phyloP scores from a whole-genome alignment of 2,888 invertebrate genomes.

The Leptinotarsa peninsularis region DNA sequence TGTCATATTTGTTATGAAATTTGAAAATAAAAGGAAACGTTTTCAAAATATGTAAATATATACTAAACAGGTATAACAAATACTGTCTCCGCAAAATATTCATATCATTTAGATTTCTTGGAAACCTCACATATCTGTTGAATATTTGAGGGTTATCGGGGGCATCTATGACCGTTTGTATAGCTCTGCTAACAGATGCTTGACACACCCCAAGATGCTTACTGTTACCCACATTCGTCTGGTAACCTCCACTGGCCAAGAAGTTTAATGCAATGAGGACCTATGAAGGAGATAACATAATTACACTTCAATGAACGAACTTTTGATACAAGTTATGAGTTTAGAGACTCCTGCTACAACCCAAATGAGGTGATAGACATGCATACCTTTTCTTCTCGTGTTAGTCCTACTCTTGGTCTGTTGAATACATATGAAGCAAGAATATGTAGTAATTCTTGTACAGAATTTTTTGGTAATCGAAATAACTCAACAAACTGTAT shows the following conservation, averaged over 20 bases:
- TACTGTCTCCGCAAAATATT: slow-evolving; percentile 1
- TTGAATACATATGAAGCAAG: slow-evolving; percentile 5
- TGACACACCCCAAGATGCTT: background rate
- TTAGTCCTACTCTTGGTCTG: background rate
- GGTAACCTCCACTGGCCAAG: slow-evolving; percentile 7
- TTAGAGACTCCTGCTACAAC: background rate
- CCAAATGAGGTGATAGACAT: background rate
- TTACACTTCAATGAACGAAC: background rate
- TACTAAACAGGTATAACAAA: background rate
- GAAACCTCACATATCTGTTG: slow-evolving; percentile 14
- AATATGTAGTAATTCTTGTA: background rate
- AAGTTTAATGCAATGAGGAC: slow-evolving; percentile 11
- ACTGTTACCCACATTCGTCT: background rate
- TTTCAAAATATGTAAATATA: background rate
- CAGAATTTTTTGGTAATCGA: no score
- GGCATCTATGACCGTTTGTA: slow-evolving; percentile 3
- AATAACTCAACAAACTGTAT: no score
- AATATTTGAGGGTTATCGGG: slow-evolving; percentile 10
- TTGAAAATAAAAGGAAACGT: slow-evolving; percentile 2
- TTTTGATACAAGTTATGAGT: no score
- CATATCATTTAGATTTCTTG: background rate
- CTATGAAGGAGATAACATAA: background rate
- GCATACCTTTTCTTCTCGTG: background rate
- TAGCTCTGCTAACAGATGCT: background rate
- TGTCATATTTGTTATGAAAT: slow-evolving; percentile 24